Base-by-base conservation (phyloP, 2,888 invertebrate species). In the Gerosis bhagava region DNA sequence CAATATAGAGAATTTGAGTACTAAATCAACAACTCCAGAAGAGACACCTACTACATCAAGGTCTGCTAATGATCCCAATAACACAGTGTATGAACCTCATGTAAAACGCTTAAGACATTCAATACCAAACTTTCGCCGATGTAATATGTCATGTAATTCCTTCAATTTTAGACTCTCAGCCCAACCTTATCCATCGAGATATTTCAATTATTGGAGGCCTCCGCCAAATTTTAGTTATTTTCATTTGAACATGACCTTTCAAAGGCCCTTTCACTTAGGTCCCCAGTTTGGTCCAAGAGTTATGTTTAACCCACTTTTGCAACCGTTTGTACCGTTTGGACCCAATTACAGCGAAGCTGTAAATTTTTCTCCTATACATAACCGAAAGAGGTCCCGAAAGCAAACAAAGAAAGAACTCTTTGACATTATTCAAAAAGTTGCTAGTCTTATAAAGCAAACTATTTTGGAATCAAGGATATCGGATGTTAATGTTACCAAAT, bases 1-100 rank as follows among this genome's bases (percentile, higher is more conserved):
- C 1, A 75, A 83, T 60, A 21, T 83, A 15, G 55, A 67, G 8
- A 65, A 58, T 40, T 52, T 83, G 7, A 61, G 53, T 44, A 60
- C 53, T 6, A 74, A 62, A 51, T 62, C 68, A 3, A 51, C 54
- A 17, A 21, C n/a, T n/a, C 11, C 29, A 10, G 36, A 36, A 7
- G 40, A 21, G 13, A 29, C 7, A n/a, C 5, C 24, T 31, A 16
- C 28, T 6, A 29, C 28, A 31, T 15, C 36, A 17, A 36, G 3
- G 11, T 15, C 19, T 16, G n/a, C 31, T 7, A 26, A 25, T 22
- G 15, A 13, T 26, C 21, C 46, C n/a, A n/a, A n/a, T n/a, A n/a
- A n/a, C n/a, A n/a, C n/a, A n/a, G n/a, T n/a, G n/a, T n/a, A n/a
- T n/a, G n/a, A n/a, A n/a, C n/a, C n/a, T n/a, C n/a, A n/a, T n/a